Evolutionary conservation across 1,140 invertebrate genomes (phyloP).

Genomic region (Eriosoma lanigerum): DNA sequence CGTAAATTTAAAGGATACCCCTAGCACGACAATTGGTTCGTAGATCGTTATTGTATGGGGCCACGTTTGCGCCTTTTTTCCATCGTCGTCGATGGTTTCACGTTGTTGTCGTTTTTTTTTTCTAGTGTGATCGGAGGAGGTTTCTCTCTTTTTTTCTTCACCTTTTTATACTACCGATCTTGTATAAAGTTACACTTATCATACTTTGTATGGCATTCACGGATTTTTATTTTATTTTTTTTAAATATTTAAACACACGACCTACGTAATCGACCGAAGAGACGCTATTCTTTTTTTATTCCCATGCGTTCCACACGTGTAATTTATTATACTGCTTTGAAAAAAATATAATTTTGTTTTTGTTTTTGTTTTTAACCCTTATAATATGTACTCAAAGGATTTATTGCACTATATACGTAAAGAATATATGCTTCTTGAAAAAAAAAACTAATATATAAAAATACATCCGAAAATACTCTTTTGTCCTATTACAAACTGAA

Average conservation of each 20-base stretch:
- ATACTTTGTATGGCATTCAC: slow-evolving; percentile 4
- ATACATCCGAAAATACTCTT: no score
- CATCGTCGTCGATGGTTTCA: background rate
- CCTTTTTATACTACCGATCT: background rate
- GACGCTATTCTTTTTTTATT: no score
- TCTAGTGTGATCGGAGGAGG: background rate
- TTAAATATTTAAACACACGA: background rate
- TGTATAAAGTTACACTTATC: background rate
- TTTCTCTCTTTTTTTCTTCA: background rate
- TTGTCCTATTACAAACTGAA: no score
- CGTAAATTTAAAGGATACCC: slow-evolving; percentile 45
- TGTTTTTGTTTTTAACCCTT: no score
- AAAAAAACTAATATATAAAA: no score
- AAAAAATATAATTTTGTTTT: no score
- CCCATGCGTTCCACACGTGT: background rate
- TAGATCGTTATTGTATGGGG: slow-evolving; percentile 30
- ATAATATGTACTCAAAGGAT: no score
- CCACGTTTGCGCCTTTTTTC: background rate
- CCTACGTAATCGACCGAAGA: background rate
- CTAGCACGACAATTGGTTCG: slow-evolving; percentile 44
- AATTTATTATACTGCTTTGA: background rate
- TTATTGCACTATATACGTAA: no score
- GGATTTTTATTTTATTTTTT: slow-evolving; percentile 1
- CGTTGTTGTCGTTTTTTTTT: no score
- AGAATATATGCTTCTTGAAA: no score